phyloP scores from a whole-genome alignment of 2,888 invertebrate genomes.

The Phymatocera aterrima region DNA sequence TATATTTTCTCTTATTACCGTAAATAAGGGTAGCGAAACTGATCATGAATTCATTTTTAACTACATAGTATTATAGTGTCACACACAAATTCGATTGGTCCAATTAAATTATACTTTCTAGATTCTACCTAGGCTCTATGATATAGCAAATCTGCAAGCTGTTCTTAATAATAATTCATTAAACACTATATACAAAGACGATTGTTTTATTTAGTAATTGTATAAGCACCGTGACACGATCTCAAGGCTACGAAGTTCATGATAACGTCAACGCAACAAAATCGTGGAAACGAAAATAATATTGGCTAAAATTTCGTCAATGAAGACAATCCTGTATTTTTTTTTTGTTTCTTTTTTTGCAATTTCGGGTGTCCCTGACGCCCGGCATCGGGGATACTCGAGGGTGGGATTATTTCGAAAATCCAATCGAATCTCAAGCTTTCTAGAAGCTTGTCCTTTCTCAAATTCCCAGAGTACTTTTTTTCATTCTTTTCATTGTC shows the following conservation, averaged over 20 bases:
- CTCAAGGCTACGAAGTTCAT: neutral
- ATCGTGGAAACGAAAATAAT: neutral
- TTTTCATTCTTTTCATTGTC: no score
- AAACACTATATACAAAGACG: slow-evolving; percentile 35
- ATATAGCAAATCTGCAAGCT: neutral
- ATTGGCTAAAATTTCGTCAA: neutral
- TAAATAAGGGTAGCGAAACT: neutral
- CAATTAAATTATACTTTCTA: neutral
- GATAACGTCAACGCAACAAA: neutral
- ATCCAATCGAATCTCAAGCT: no score
- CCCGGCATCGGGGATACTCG: no score
- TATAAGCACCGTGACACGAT: slow-evolving; percentile 21
- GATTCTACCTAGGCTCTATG: no score
- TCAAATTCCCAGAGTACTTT: no score
- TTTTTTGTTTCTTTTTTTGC: no score
- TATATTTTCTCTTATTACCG: neutral
- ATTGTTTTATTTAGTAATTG: neutral
- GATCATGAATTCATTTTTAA: neutral
- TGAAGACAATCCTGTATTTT: no score
- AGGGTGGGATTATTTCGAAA: no score
- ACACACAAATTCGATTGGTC: slow-evolving; percentile 14
- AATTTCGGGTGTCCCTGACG: no score
- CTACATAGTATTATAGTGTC: neutral
- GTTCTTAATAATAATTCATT: neutral
- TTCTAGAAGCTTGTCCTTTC: no score